Conservation (phyloP, 2,113 vertebrate species). For the Albula goreensis region DNA sequence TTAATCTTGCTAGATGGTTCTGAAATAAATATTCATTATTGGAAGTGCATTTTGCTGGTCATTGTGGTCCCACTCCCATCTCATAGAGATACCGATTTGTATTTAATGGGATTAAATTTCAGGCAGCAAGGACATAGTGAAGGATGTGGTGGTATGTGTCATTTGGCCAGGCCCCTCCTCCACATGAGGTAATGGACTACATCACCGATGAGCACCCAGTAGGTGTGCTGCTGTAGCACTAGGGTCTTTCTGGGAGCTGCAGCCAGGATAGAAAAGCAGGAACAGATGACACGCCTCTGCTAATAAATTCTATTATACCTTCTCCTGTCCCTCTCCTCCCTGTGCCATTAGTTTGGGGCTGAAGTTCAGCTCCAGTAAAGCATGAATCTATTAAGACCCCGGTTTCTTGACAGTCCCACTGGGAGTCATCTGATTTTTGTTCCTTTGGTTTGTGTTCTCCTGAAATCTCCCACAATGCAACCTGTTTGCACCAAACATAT, state of each 20-base stretch:
- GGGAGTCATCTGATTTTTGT: constrained; percentile 33
- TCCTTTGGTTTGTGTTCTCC: constrained; percentile 43
- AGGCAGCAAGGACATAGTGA: constrained; percentile 59
- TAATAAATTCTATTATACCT: constrained; percentile 61
- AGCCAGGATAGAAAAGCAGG: constrained; percentile 56
- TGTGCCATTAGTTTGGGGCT: constrained; percentile 47
- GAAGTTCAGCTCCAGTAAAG: constrained; percentile 54
- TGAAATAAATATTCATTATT: background rate
- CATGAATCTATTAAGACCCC: constrained; percentile 59
- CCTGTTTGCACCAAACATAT: constrained; percentile 33
- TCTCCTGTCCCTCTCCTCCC: constrained; percentile 23
- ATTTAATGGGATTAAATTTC: constrained; percentile 22
- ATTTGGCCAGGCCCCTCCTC: constrained; percentile 24
- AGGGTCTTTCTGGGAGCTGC: constrained; percentile 66
- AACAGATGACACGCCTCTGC: constrained; percentile 57
- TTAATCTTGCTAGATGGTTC: background rate
- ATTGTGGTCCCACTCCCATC: background rate
- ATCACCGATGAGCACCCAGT: constrained; percentile 23
- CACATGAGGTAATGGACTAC: constrained; percentile 42
- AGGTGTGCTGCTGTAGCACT: constrained; percentile 54
- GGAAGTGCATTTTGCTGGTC: constrained; percentile 1
- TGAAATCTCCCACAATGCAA: constrained; percentile 34
- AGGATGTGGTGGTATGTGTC: constrained; percentile 54
- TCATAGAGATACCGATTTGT: background rate
- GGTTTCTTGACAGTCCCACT: constrained; percentile 54